These are phyloP conservation scores for Montipora efflorescens DNA, from an alignment of 64 coral and sea anemone genomes.

Conservation along the genomic window DNA sequence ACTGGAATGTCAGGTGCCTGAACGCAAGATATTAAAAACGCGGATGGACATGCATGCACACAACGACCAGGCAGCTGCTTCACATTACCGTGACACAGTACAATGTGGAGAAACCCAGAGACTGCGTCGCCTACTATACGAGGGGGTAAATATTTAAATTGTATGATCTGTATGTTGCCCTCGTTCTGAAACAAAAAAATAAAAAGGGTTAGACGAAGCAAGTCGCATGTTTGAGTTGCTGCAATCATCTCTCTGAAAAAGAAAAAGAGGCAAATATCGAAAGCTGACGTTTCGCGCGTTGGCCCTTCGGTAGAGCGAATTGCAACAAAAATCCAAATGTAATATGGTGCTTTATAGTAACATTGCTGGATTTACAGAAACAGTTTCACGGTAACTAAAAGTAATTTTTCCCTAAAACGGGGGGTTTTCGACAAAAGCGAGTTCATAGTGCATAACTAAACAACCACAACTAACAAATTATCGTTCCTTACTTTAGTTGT, in stretches of 20 bases:
- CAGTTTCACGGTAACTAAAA: neutral
- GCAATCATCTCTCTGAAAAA: neutral
- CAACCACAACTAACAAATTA: neutral
- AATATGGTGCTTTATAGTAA: neutral
- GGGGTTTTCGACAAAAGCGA: neutral
- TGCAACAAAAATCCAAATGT: neutral
- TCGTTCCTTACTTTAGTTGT: neutral
- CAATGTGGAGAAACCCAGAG: neutral
- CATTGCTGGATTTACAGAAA: neutral
- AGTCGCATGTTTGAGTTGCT: neutral
- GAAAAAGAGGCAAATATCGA: neutral
- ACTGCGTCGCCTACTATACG: neutral
- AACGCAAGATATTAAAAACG: neutral
- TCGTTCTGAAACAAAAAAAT: neutral
- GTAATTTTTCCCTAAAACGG: too few relatives aligned
- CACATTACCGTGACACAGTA: neutral
- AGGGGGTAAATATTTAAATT: neutral
- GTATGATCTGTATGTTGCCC: neutral
- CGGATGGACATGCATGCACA: neutral
- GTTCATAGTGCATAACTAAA: neutral
- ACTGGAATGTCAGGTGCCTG: neutral
- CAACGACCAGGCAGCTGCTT: neutral
- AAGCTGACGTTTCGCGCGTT: neutral
- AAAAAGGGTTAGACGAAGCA: neutral
- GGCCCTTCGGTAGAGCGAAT: too few relatives aligned